Conservation (phyloP, 2,797 vertebrate genomes). For the Arrhamphus sclerolepis region DNA sequence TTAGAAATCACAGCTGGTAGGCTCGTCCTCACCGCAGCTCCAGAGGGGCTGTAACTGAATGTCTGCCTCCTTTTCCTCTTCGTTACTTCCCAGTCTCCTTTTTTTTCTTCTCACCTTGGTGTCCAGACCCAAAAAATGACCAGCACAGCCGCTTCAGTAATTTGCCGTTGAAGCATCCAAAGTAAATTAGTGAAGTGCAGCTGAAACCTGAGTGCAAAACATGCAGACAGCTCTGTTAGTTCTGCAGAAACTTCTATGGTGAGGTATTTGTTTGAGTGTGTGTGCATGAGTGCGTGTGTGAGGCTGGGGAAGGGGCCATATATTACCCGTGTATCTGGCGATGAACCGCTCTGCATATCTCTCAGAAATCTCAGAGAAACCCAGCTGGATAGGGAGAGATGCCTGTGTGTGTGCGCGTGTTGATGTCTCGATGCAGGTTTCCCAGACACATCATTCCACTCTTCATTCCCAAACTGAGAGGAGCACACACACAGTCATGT, state of each 20-base stretch:
- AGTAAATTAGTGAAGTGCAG: conserved; percentile 12
- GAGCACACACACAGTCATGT: conserved; percentile 33
- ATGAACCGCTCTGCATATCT: conserved; percentile 69
- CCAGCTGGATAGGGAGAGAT: conserved; percentile 69
- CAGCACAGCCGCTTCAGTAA: conserved; percentile 14
- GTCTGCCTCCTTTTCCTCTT: conserved; percentile 33
- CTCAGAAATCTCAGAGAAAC: conserved; percentile 59
- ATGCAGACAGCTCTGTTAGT: conserved; percentile 51
- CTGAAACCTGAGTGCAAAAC: conserved; percentile 45
- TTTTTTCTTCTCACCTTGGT: conserved; percentile 46
- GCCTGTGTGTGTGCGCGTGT: conserved; percentile 43
- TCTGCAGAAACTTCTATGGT: conserved; percentile 51
- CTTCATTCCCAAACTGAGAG: conserved; percentile 50
- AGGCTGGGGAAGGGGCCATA: conserved; percentile 58
- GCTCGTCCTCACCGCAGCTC: conserved; percentile 48
- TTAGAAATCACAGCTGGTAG: conserved; percentile 52
- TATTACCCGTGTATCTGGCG: conserved; percentile 75
- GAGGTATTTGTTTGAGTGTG: conserved; percentile 55
- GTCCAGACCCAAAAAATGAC: conserved; percentile 1
- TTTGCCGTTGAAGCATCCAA: conserved; percentile 28
- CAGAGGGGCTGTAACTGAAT: conserved; percentile 55
- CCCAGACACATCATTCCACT: conserved; percentile 70
- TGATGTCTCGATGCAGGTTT: conserved; percentile 61
- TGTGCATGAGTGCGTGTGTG: conserved; percentile 47
- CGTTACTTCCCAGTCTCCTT: conserved; percentile 45